phyloP scores from a whole-genome alignment of 1,140 invertebrate genomes.

The Solenopsis fugax region DNA sequence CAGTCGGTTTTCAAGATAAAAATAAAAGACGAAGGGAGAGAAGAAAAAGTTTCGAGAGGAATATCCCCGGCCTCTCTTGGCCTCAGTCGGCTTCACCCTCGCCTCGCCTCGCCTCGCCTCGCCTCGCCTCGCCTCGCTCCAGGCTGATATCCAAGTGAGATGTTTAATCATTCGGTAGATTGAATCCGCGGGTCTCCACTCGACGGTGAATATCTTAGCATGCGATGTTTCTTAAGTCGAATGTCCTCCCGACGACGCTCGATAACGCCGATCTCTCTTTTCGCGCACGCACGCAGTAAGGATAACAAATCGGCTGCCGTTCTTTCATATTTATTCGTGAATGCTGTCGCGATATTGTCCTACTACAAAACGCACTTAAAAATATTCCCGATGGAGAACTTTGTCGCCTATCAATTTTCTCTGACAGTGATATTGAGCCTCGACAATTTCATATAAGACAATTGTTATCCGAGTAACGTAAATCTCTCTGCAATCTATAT shows the following conservation, averaged over 20 bases:
- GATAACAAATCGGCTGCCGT: slow-evolving; percentile 49
- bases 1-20: slow-evolving; percentile 76
- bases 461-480: not conserved
- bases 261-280: slow-evolving; percentile 70
- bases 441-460: not conserved
- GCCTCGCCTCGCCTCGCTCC: slow-evolving; percentile 34
- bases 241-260: slow-evolving; percentile 51
- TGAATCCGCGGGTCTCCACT: slow-evolving; percentile 78
- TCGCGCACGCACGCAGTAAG: not conserved
- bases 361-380: slow-evolving; percentile 37
- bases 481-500: not conserved
- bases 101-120: slow-evolving; percentile 18
- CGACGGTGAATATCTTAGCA: slow-evolving; percentile 81
- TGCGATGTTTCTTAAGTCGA: slow-evolving; percentile 73
- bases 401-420: slow-evolving; percentile 36
- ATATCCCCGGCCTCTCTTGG: slow-evolving; percentile 55
- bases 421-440: not conserved
- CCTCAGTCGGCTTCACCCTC: slow-evolving; percentile 5
- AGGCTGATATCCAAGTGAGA: slow-evolving; percentile 74
- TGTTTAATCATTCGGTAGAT: slow-evolving; percentile 83
- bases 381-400: slow-evolving; percentile 26
- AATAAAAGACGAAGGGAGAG: slow-evolving; percentile 61
- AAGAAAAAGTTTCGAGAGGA: slow-evolving; percentile 71
- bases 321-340: slow-evolving; percentile 58
- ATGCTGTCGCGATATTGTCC: slow-evolving; percentile 22